These are phyloP conservation scores for Drosophila paucipuncta DNA, from an alignment of 2,888 invertebrate genomes.

Conservation along the genomic window DNA sequence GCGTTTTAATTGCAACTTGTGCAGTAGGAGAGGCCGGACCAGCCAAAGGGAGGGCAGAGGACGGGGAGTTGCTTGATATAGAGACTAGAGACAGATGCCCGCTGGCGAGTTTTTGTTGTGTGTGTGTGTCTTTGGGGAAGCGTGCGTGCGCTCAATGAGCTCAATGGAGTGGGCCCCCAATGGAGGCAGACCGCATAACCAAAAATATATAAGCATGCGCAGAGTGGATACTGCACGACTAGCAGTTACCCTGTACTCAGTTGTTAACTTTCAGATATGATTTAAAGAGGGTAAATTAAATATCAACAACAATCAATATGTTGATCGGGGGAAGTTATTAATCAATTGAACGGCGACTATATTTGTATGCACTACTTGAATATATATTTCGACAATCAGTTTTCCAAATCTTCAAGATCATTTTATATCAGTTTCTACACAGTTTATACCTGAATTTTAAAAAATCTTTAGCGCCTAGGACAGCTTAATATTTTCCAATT, in stretches of 20 bases:
- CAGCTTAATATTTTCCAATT: not conserved
- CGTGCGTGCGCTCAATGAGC: constrained; percentile 61
- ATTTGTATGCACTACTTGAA: not conserved
- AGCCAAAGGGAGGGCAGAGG: not conserved
- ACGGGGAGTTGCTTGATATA: not conserved
- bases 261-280: not conserved
- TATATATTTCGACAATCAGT: not conserved
- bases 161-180: constrained; percentile 41
- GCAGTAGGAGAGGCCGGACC: not conserved
- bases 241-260: not conserved
- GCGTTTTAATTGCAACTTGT: constrained; percentile 62
- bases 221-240: constrained; percentile 1
- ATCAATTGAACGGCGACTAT: not conserved
- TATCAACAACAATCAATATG: not conserved
- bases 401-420: not conserved
- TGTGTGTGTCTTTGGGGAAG: constrained; percentile 36
- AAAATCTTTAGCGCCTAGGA: no score
- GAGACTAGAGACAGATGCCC: constrained; percentile 20
- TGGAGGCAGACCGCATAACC: constrained; percentile 50
- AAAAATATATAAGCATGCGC: constrained; percentile 12
- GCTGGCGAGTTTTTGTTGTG: constrained; percentile 8
- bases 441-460: not conserved
- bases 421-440: not conserved
- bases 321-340: not conserved
- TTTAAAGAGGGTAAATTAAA: not conserved